Conservation (phyloP, 2,113 vertebrate genomes). For the Ptilonorhynchus violaceus region DNA sequence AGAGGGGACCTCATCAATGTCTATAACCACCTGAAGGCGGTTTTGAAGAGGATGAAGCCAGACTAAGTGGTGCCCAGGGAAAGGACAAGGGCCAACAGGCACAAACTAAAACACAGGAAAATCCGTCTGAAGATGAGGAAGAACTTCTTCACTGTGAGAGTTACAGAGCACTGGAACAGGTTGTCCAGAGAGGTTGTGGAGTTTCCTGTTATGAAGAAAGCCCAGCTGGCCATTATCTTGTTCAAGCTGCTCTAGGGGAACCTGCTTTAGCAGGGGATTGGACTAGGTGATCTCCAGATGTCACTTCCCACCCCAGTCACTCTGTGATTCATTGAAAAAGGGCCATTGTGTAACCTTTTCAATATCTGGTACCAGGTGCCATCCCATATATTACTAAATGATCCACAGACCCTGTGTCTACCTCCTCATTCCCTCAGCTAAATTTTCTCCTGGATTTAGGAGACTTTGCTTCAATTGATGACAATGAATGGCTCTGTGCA, state of each 20-base stretch:
- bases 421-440: not conserved
- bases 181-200: not conserved
- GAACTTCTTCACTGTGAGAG: not conserved
- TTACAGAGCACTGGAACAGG: not conserved
- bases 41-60: not conserved
- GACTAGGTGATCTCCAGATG: not conserved
- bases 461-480: accelerated
- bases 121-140: not conserved
- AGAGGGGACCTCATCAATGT: not conserved
- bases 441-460: not conserved
- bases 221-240: not conserved
- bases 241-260: not conserved
- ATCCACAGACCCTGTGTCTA: not conserved
- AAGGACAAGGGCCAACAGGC: not conserved
- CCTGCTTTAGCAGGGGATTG: not conserved
- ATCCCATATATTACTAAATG: not conserved
- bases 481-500: not conserved
- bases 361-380: not conserved
- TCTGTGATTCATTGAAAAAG: not conserved
- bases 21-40: accelerated
- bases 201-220: not conserved
- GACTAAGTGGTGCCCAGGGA: not conserved
- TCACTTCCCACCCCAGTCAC: not conserved
- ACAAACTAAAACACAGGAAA: not conserved
- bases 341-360: not conserved